phyloP scores from a whole-genome alignment of 2,888 invertebrate species.

The Mactromeris polynyma region DNA sequence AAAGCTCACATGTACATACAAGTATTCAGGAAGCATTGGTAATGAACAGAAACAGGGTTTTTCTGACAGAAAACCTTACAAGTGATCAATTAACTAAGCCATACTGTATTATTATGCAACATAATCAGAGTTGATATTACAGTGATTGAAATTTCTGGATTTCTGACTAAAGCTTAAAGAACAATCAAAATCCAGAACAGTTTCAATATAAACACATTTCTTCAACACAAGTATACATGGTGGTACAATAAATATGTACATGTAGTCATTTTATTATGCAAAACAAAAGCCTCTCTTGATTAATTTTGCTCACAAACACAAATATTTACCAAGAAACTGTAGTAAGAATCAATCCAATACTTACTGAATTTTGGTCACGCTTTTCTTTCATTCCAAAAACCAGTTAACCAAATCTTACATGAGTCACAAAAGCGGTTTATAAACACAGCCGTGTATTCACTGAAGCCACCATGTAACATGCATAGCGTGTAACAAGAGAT shows the following conservation, averaged over 20 bases:
- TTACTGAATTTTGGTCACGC: background rate
- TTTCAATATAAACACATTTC: too few relatives aligned
- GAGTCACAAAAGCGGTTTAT: background rate
- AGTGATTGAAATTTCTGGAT: background rate
- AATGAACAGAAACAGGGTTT: background rate
- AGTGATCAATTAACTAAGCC: background rate
- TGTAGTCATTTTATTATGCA: too few relatives aligned
- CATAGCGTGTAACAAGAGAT: slow-evolving; percentile 3
- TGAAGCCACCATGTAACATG: background rate
- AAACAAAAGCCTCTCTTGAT: too few relatives aligned
- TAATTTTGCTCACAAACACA: background rate
- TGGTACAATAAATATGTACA: too few relatives aligned
- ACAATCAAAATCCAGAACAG: background rate
- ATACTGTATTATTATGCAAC: background rate
- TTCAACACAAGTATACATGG: too few relatives aligned
- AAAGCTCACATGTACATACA: background rate
- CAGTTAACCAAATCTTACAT: background rate
- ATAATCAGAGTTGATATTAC: background rate
- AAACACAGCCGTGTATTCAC: background rate
- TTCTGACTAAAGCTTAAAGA: background rate
- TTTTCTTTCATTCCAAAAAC: slow-evolving; percentile 16
- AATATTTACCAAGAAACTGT: background rate
- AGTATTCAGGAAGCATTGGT: background rate
- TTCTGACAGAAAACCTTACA: background rate
- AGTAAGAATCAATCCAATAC: background rate